These are phyloP conservation scores for Glyphotaelius pellucidus DNA, from an alignment of 2,888 invertebrate species.

Conservation along the genomic window DNA sequence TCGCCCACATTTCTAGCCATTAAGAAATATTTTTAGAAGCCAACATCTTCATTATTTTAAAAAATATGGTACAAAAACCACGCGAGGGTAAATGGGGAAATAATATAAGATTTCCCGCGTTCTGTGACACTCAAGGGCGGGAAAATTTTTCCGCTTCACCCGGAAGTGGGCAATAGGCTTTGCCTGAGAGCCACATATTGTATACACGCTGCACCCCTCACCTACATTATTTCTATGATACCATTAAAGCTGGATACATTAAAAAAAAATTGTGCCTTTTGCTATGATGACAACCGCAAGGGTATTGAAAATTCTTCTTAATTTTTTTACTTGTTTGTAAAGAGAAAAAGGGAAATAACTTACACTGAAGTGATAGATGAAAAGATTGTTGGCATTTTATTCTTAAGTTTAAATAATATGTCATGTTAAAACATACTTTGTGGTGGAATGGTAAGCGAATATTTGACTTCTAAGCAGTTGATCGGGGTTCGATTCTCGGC, in stretches of 20 bases:
- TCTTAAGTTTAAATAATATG: not conserved
- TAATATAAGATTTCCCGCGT: slow-evolving; percentile 16
- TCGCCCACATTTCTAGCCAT: not conserved
- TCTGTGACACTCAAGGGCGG: not conserved
- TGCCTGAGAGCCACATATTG: slow-evolving; percentile 23
- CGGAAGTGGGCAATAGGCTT: slow-evolving; percentile 42
- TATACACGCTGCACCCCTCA: not conserved
- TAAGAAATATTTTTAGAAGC: not conserved
- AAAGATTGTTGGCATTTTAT: not conserved
- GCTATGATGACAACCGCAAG: not conserved
- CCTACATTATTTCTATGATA: not conserved
- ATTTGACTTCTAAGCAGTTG: too few relatives aligned
- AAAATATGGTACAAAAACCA: not conserved
- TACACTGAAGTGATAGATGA: not conserved
- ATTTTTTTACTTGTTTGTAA: not conserved
- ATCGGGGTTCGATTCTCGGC: too few relatives aligned
- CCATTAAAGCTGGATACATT: not conserved
- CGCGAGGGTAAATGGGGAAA: not conserved
- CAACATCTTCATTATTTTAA: not conserved
- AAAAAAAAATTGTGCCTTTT: not conserved
- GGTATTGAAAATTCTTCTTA: not conserved
- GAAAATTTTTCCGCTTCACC: slow-evolving; percentile 26
- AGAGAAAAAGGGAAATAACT: not conserved
- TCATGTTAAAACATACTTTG: not conserved
- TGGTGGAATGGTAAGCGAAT: too few relatives aligned